Evolutionary conservation across 1,140 invertebrate species (phyloP).

Genomic region (Pseudomyrmex gracilis): DNA sequence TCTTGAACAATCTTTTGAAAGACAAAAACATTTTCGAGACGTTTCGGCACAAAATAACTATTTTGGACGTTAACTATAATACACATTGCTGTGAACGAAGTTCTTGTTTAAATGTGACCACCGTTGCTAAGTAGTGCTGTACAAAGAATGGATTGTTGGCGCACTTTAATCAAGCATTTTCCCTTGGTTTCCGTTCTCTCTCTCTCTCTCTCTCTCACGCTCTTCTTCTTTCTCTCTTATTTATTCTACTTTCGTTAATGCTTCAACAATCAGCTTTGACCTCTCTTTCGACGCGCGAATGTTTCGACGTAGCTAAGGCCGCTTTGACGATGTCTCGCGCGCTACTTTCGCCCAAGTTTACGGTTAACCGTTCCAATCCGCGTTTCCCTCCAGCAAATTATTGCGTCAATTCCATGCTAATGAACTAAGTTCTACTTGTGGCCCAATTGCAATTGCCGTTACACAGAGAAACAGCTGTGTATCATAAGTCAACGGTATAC

Average conservation of each 20-base stretch:
- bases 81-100: background rate
- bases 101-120: background rate
- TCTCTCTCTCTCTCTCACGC: background rate
- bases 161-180: background rate
- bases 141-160: constrained; percentile 5
- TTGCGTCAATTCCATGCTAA: constrained; percentile 55
- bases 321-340: constrained; percentile 37
- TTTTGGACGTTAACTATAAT: background rate
- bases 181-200: background rate
- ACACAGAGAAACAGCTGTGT: constrained; percentile 37
- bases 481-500: constrained; percentile 43
- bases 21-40: background rate
- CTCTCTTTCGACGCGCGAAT: constrained; percentile 2
- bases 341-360: constrained; percentile 46
- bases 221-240: background rate
- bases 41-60: background rate
- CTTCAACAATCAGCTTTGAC: constrained; percentile 42
- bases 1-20: background rate
- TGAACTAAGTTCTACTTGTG: constrained; percentile 51
- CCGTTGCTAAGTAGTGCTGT: background rate
- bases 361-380: constrained; percentile 49
- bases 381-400: constrained; percentile 52
- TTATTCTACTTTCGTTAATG: background rate
- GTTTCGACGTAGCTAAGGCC: constrained; percentile 30
- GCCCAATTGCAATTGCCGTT: constrained; percentile 48